Evolutionary conservation across 2,113 vertebrate species (phyloP), one percentile per base, ranked within the genome.

Genomic region (Erythrolamprus reginae): DNA sequence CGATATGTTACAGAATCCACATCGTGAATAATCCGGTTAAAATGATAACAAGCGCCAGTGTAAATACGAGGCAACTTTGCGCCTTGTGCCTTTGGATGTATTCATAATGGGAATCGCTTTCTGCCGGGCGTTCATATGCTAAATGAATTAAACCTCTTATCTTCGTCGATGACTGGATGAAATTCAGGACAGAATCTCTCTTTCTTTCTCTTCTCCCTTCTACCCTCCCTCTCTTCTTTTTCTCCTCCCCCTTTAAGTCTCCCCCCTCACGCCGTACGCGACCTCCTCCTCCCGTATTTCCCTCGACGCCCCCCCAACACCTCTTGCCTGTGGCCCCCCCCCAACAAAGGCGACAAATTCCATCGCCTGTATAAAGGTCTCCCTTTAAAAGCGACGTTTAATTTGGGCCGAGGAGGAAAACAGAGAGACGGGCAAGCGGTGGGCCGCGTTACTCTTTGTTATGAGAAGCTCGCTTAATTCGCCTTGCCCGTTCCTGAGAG

Each of bases 401-500:
- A 47, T 55, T 33, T 55, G 88, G 77, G 52, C 86, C n/a, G 70
- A 58, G 50, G 33, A 53, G 70, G 70, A 21, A 42, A 17, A 53
- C 17, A 82, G 26, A 82, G 53, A 58, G 89, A 15, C 33, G 26
- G 51, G 47, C 15, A 23, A 24, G 61, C 3, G 61, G 10, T 17
- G 28, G 82, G 13, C 42, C 47, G 8, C 21, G 48, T 38, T 19
- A 5, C 38, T 55, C 94, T 95, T 52, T 88, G 86, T 92, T 94
- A 94, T 92, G 82, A 95, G 70, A 42, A 77, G 93, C 92, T 92
- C 93, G 92, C 93, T 96, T 93, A 89, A 89, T 86, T 93, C 90
- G 45, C 92, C 92, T 91, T 86, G 89, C 93, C 84, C 89, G 88
- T 95, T 97, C 94, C 94, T 94, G 91, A 2, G 93, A 95, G 94